Evolutionary conservation across 2,888 invertebrate species (phyloP).

Genomic region (Gandaritis pyraliata): DNA sequence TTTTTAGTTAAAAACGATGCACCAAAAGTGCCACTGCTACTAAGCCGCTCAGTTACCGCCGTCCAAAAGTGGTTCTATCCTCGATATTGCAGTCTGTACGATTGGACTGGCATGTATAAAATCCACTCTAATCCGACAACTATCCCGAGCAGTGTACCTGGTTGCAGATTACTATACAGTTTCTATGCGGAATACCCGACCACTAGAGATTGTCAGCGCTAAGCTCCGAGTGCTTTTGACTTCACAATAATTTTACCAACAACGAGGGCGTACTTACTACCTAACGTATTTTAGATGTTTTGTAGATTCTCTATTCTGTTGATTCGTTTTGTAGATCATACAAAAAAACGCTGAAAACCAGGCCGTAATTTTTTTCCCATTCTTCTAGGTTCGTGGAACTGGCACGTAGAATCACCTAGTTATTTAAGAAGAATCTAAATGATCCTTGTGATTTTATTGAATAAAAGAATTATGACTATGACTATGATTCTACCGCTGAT

Average conservation of each 20-base stretch:
- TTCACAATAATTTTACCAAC: constrained; percentile 14
- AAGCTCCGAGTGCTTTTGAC: constrained; percentile 12
- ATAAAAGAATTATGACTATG: no score
- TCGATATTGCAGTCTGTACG: constrained; percentile 23
- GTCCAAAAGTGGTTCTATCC: constrained; percentile 24
- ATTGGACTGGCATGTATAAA: constrained; percentile 27
- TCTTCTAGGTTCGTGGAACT: no score
- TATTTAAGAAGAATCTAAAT: no score
- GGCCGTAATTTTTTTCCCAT: no score
- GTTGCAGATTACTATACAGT: constrained; percentile 9
- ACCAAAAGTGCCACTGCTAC: constrained; percentile 12
- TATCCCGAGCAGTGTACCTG: constrained; percentile 12
- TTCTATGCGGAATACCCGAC: constrained; percentile 7
- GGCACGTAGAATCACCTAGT: no score
- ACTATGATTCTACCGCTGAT: no score
- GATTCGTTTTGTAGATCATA: no score
- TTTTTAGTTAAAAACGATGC: not conserved
- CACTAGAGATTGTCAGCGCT: constrained; percentile 17
- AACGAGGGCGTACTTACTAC: not conserved
- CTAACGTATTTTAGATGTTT: constrained; percentile 1
- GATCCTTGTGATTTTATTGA: no score
- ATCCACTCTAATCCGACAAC: constrained; percentile 26
- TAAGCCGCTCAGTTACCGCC: constrained; percentile 14
- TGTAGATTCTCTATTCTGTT: not conserved
- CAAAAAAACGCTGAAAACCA: no score